phyloP scores from a whole-genome alignment of 2,888 invertebrate species.

The Anthophora plumipes region DNA sequence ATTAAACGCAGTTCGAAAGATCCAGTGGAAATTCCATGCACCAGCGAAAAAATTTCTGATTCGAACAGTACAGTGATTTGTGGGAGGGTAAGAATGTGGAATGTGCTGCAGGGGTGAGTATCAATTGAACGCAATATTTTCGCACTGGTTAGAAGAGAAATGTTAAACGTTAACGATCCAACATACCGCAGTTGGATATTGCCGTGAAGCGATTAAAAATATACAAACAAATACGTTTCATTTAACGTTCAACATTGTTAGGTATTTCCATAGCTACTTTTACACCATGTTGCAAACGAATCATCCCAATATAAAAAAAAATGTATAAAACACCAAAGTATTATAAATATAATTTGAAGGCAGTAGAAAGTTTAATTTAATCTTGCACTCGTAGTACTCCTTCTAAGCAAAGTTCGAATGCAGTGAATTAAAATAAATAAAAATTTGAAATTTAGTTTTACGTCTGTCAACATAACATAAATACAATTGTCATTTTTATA shows the following conservation, averaged over 20 bases:
- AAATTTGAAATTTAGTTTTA: too few relatives aligned
- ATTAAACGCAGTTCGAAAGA: conserved; percentile 8
- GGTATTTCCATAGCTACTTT: not conserved
- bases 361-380: too few relatives aligned
- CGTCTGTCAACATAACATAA: too few relatives aligned
- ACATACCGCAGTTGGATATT: not conserved
- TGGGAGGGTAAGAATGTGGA: conserved; percentile 18
- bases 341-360: too few relatives aligned
- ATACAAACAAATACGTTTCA: not conserved
- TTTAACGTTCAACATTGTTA: not conserved
- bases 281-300: too few relatives aligned
- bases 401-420: too few relatives aligned
- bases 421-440: too few relatives aligned
- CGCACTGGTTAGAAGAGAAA: conserved; percentile 7
- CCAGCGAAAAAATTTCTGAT: conserved; percentile 15
- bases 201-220: not conserved
- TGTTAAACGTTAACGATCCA: conserved; percentile 18
- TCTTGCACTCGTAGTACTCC: too few relatives aligned
- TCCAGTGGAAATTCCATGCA: conserved; percentile 14
- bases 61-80: conserved; percentile 20
- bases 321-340: too few relatives aligned
- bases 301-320: too few relatives aligned
- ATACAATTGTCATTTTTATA: not conserved
- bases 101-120: conserved; percentile 11
- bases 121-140: conserved; percentile 25